Base-by-base conservation (phyloP, 2,888 invertebrate genomes). In the Cheilosia impressa region DNA sequence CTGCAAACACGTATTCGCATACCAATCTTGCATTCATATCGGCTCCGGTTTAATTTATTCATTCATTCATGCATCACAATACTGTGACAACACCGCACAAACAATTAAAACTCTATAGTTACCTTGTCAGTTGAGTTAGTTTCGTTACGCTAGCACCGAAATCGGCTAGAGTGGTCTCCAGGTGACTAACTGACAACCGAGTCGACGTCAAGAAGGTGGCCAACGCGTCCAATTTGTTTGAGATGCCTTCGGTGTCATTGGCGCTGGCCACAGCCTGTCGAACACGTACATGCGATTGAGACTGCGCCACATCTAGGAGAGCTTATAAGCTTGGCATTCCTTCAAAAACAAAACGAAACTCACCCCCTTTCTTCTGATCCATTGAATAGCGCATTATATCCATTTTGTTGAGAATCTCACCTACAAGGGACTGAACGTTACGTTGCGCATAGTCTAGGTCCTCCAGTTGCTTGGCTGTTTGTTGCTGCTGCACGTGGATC, bases 381-480 rank as follows among this genome's bases (percentile, higher is more conserved):
- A 81, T 15, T 41, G 27, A 66, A 27, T 87, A 85, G 17, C 89
- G 89, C 19, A 88, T 43, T 2, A 57, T 24, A 27, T 91, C 90
- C 52, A 90, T 88, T 88, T 93, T 93, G 87, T 90, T 90, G 90
- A 91, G 91, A 69, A 93, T 82, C 65, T 90, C 90, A 45, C 93
- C 92, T 60, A 93, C 81, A 9, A 90, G 89, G 17, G 88, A 88
- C 2, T 92, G 91, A 1, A 91, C 89, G 65, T 92, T 89, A 1
- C 90, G 90, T 53, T 91, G 91, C 65, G 93, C 90, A 88, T 91
- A 91, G 87, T 93, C 93, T 9, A 93, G 87, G 31, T 90, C 90
- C 63, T 93, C 92, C 47, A 93, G 81, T 43, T 92, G 90, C 27
- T 91, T 90, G 41, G 90, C 89, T 24, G 92, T 90, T 65, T 93